Evolutionary conservation across 2,888 invertebrate species (phyloP), one percentile per base, ranked within the genome.

Genomic region (Ophraella communa): DNA sequence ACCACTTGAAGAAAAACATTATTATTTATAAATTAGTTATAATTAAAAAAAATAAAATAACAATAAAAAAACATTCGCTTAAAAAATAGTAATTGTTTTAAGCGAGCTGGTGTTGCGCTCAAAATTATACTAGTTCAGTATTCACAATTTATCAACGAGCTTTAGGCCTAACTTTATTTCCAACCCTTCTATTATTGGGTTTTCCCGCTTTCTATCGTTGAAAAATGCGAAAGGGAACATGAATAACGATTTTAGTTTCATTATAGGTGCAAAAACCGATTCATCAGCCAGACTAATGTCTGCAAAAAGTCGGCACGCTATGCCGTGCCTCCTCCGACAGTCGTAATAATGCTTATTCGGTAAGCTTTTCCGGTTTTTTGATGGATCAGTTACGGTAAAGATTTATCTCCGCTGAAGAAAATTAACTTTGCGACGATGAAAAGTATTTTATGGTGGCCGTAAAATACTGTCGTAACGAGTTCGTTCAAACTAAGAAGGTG

Each of bases 161-260:
- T n/a, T n/a, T n/a, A 17, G 39, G 39, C 14, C 17, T 17, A 39
- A 39, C 39, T 39, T 7, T 14, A 14, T 14, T 39, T 39, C 14
- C n/a, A n/a, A 14, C 5, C 39, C 39, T 14, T 39, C 17, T 39
- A 35, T 69, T 73, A 73, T 68, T 62, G 67, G 70, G 65, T 66
- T 70, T 63, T 66, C 61, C 71, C 67, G 66, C 62, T 67, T 65
- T 68, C 66, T 60, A 60, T 56, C 64, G 64, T 27, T 70, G 65
- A 62, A 57, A 56, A 21, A 14, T 30, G 27, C 10, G 23, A 49
- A 58, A 56, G 64, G 65, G 68, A 68, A 68, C 68, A 70, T 73
- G 71, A 73, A 72, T 73, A 73, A 73, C 72, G 73, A 72, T 70
- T 69, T 71, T 73, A 71, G 71, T 69, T 73, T 72, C 68, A 72